These are phyloP conservation scores for Gryllus bimaculatus DNA, from an alignment of 1,140 invertebrate genomes.

Conservation along the genomic window DNA sequence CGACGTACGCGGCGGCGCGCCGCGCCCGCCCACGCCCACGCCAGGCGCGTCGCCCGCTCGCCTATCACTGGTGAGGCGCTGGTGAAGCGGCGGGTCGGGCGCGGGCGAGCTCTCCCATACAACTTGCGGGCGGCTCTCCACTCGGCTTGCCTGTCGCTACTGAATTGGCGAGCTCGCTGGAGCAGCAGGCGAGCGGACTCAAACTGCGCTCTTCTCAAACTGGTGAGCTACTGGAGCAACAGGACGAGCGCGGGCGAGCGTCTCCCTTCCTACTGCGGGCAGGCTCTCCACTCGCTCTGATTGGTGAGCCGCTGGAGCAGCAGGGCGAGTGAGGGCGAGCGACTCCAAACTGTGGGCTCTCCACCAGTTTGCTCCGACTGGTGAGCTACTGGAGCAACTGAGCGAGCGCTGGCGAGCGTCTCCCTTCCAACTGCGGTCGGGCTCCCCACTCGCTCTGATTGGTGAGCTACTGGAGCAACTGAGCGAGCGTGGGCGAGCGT, in stretches of 20 bases:
- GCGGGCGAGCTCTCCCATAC: background rate
- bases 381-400: too few relatives aligned
- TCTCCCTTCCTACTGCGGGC: background rate
- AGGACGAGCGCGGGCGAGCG: too few relatives aligned
- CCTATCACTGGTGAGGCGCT: background rate
- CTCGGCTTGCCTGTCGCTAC: too few relatives aligned
- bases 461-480: background rate
- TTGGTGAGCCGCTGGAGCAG: too few relatives aligned
- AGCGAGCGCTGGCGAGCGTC: background rate
- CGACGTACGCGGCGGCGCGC: too few relatives aligned
- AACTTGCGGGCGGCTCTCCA: background rate
- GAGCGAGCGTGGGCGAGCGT: too few relatives aligned
- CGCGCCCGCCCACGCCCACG: background rate
- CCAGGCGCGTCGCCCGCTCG: background rate
- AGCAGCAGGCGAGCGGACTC: background rate
- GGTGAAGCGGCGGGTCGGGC: background rate
- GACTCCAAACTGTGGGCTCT: too few relatives aligned
- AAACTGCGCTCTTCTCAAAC: background rate
- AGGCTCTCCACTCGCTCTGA: too few relatives aligned
- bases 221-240: background rate
- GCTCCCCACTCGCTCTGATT: background rate
- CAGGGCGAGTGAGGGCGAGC: too few relatives aligned
- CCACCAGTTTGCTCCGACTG: too few relatives aligned
- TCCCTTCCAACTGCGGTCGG: conserved; percentile 19
- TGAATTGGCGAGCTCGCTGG: too few relatives aligned